Evolutionary conservation across 1,140 invertebrate genomes (phyloP).

Genomic region (Meloidogyne floridensis): DNA sequence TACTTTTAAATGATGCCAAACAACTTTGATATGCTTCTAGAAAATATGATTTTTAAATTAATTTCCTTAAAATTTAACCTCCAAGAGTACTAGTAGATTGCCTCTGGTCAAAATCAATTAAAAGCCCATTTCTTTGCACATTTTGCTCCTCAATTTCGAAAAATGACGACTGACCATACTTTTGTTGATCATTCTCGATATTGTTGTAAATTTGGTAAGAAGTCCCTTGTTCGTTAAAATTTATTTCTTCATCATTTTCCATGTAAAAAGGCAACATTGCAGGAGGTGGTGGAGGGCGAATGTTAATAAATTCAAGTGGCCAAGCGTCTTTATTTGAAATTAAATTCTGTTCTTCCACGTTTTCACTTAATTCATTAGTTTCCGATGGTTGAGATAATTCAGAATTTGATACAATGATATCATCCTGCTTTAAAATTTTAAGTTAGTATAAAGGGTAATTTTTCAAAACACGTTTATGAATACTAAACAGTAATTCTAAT

Average conservation of each 20-base stretch:
- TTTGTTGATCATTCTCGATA: neutral
- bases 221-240: neutral
- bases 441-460: too few relatives aligned
- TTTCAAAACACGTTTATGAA: too few relatives aligned
- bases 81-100: neutral
- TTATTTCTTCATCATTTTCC: neutral
- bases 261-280: neutral
- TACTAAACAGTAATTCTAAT: too few relatives aligned
- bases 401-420: neutral
- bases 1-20: neutral
- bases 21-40: neutral
- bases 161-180: neutral
- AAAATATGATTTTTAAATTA: neutral
- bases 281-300: neutral
- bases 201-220: neutral
- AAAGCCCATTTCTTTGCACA: neutral
- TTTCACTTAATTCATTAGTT: neutral
- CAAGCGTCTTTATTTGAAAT: neutral
- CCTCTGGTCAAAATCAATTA: neutral
- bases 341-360: neutral
- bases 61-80: neutral
- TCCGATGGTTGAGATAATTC: neutral
- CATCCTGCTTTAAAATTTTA: neutral
- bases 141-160: neutral
- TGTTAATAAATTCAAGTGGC: neutral